A percentile compares a stretch with the other conserved stretches of the same genome.
phyloP scores from a whole-genome alignment of 2,797 vertebrate species.

The Psittacula echo region DNA sequence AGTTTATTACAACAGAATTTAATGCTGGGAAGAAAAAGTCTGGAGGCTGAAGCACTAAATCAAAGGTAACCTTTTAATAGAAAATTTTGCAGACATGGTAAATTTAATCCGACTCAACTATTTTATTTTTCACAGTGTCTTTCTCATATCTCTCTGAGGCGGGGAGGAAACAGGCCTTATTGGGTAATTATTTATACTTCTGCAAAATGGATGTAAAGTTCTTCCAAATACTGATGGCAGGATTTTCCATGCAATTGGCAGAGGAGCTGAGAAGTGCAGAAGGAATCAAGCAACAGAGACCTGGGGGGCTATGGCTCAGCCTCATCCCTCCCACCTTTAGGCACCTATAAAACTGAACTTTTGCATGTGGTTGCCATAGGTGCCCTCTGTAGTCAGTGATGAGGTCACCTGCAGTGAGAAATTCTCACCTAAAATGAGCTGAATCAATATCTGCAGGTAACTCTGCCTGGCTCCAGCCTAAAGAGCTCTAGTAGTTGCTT shows the following conservation, averaged over 20 bases:
- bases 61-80: conserved; percentile 65
- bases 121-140: conserved; percentile 46
- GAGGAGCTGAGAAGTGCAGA: background rate
- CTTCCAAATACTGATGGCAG: background rate
- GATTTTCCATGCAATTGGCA: background rate
- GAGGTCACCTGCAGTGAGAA: background rate
- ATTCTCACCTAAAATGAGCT: background rate
- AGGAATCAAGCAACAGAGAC: background rate
- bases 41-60: conserved; percentile 49
- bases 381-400: background rate
- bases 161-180: background rate
- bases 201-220: background rate
- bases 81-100: conserved; percentile 51
- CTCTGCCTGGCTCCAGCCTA: background rate
- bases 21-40: conserved; percentile 49
- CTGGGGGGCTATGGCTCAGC: background rate
- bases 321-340: background rate
- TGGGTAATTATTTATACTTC: conserved; percentile 22
- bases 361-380: background rate
- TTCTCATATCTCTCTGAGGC: background rate
- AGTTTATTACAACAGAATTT: conserved; percentile 68
- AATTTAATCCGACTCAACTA: conserved; percentile 53
- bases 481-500: background rate
- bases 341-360: background rate
- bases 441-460: background rate